These are phyloP conservation scores for Aphelinus atriplicis DNA, from an alignment of 1,140 invertebrate species.

Conservation along the genomic window DNA sequence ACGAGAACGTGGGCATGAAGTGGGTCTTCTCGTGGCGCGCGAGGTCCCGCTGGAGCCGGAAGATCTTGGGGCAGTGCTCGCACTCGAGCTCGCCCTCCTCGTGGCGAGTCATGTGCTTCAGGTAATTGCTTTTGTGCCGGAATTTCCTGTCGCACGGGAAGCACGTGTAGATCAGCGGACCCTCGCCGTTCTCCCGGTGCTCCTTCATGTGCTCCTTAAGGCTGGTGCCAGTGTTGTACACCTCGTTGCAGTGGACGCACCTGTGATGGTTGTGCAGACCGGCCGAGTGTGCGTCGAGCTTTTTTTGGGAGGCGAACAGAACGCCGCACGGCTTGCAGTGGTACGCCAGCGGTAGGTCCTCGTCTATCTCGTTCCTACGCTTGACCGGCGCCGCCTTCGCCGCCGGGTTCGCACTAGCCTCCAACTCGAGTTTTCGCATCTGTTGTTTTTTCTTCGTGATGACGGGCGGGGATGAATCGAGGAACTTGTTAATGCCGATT, in stretches of 20 bases:
- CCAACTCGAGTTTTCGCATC: slow-evolving; percentile 25
- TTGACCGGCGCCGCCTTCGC: background rate
- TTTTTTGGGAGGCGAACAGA: slow-evolving; percentile 51
- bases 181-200: slow-evolving; percentile 43
- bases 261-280: slow-evolving; percentile 51
- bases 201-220: slow-evolving; percentile 59
- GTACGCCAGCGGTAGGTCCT: slow-evolving; percentile 52
- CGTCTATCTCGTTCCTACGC: slow-evolving; percentile 39
- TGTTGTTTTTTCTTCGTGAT: slow-evolving; percentile 33
- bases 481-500: background rate
- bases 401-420: slow-evolving; percentile 1
- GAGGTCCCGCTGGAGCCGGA: slow-evolving; percentile 58
- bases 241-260: slow-evolving; percentile 55
- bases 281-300: slow-evolving; percentile 53
- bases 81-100: slow-evolving; percentile 58
- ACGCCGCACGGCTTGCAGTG: slow-evolving; percentile 53
- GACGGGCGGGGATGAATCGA: background rate
- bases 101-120: slow-evolving; percentile 59
- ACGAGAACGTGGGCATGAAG: slow-evolving; percentile 59
- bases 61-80: slow-evolving; percentile 62
- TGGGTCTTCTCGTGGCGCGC: slow-evolving; percentile 64
- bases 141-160: slow-evolving; percentile 61
- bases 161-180: slow-evolving; percentile 47
- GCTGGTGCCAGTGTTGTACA: slow-evolving; percentile 52
- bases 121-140: slow-evolving; percentile 60